phyloP scores from a whole-genome alignment of 2,888 invertebrate species.

The Colletes collaris region DNA sequence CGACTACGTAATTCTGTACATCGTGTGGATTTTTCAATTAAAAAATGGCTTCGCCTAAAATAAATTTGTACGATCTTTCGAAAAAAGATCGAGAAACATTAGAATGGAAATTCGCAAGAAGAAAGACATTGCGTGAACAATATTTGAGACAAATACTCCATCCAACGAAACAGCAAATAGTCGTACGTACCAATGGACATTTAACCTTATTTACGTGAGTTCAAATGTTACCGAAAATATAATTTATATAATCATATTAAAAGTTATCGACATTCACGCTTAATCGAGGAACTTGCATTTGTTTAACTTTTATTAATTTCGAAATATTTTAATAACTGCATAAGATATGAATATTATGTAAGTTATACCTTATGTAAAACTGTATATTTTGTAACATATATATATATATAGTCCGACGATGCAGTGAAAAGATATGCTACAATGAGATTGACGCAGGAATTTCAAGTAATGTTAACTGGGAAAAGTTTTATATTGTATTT shows the following conservation, averaged over 20 bases:
- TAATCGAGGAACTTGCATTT: not conserved
- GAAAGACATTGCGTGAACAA: slow-evolving; percentile 87
- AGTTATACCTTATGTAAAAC: not conserved
- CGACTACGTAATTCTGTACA: not conserved
- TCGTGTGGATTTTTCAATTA: not conserved
- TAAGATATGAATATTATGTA: slow-evolving; percentile 38
- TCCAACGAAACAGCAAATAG: slow-evolving; percentile 88
- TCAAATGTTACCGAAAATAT: not conserved
- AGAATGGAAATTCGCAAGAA: slow-evolving; percentile 86
- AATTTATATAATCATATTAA: not conserved
- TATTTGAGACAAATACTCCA: slow-evolving; percentile 89
- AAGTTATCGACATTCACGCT: not conserved
- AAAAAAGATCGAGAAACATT: slow-evolving; percentile 84
- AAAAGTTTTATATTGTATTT: accelerated
- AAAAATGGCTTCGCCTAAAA: slow-evolving; percentile 28
- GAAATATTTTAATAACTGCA: not conserved
- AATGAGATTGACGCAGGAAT: slow-evolving; percentile 87
- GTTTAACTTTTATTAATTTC: not conserved
- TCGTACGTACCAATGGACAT: slow-evolving; percentile 85
- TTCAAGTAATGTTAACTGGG: slow-evolving; percentile 87
- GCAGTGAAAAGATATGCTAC: slow-evolving; percentile 90
- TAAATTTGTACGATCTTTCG: slow-evolving; percentile 83
- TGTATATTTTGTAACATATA: not conserved
- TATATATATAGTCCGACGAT: slow-evolving; percentile 89
- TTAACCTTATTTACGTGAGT: slow-evolving; percentile 51